Percentiles rank a stretch among this genome's conserved stretches.
phyloP scores from a whole-genome alignment of 2,888 invertebrate species.

The Fissipunctia ypsillon region DNA sequence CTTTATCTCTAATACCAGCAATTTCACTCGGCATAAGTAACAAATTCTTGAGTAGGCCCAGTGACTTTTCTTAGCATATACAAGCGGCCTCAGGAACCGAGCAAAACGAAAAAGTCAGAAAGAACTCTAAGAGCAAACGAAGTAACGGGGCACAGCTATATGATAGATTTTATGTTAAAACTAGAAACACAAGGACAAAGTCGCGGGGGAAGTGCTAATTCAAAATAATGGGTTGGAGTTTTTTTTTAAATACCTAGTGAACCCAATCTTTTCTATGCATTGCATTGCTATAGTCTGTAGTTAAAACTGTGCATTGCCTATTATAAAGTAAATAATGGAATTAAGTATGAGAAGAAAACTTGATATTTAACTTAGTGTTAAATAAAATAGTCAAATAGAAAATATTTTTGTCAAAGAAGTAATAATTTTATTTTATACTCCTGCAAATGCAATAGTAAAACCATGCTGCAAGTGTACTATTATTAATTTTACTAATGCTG shows the following conservation, averaged over 20 bases:
- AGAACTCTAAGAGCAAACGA: background rate
- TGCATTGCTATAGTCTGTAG: conserved; percentile 8
- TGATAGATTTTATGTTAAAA: too few species aligned
- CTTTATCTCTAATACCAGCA: too few species aligned
- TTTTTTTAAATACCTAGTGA: background rate
- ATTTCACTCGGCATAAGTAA: too few species aligned
- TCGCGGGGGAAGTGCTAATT: background rate
- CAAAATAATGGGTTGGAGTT: background rate
- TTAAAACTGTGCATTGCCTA: background rate
- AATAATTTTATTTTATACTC: background rate
- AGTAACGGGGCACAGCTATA: too few species aligned
- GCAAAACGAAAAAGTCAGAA: background rate
- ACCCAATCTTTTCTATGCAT: background rate
- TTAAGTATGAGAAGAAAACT: background rate
- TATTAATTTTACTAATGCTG: background rate
- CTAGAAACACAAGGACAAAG: background rate
- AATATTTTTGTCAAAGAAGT: background rate
- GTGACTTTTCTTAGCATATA: too few species aligned
- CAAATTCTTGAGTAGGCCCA: too few species aligned
- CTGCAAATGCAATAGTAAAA: background rate
- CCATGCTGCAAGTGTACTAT: background rate
- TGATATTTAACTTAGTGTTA: background rate
- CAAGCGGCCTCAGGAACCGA: background rate
- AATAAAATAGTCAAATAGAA: background rate
- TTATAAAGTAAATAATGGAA: background rate